Evolutionary conservation across 35 echinoderm and acorn worm genomes (phyloP), one percentile per base, ranked within the genome.

Genomic region (Hemicentrotus pulcherrimus): DNA sequence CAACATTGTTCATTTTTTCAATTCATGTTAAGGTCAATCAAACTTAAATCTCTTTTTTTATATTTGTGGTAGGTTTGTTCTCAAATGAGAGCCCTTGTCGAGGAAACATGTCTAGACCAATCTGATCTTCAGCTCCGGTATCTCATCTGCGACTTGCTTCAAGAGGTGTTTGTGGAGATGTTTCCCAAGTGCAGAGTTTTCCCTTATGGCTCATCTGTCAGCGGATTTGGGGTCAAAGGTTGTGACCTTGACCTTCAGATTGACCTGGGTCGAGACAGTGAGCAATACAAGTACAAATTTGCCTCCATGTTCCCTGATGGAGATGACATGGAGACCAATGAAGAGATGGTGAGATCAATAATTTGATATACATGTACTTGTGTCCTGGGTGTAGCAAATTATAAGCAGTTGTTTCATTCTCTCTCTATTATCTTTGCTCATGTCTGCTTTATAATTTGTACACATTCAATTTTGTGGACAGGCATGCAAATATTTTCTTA

Each of bases 131-230:
- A 95, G 65, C 97, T 99, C 4, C 96, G 98, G 18, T 97, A 97
- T 78, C 96, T 98, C 24, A 96, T 99, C 22, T 98, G 97, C 31
- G 46, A 91, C 47, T 95, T 99, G 2, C 98, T 99, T 33, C 89
- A 97, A 78, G 95, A 97, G 33, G 96, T 98, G n/a, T 97, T 99
- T 48, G 88, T 95, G 18, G 98, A 99, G 45, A 97, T 99, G 30
- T 97, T 98, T 65, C 96, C 98, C 10, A 45, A 86, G 14, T 97
- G 96, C 31, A 28, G 91, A 48, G 96, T 99, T 32, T 96, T 70
- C 94, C 98, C 98, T 7, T 99, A 97, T 95, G 98, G 98, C 9
- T 99, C 98, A 85, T 99, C 98, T 1, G 95, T 98, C 91, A 99
- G 97, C 91, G 94, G 97, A 24, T 99, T 96, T 96, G 98, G 98